phyloP scores from a whole-genome alignment of 2,888 invertebrate species.

The Pollenia amentaria region DNA sequence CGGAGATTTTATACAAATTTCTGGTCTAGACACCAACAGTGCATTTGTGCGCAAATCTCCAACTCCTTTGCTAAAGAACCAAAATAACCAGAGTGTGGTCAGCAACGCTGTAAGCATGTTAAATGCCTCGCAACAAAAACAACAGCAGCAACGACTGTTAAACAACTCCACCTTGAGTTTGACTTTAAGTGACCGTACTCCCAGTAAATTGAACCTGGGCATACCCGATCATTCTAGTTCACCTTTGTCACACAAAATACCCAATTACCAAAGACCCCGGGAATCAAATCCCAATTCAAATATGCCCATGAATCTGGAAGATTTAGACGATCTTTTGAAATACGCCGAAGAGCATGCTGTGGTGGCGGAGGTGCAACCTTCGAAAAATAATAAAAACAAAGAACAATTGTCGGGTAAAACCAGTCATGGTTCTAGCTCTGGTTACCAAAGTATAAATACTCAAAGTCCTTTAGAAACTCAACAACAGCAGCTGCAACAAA shows the following conservation, averaged over 20 bases:
- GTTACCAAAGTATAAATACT: slow-evolving; percentile 91
- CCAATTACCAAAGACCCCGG: slow-evolving; percentile 80
- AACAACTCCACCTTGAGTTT: slow-evolving; percentile 85
- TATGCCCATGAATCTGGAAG: slow-evolving; percentile 88
- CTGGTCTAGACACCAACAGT: slow-evolving; percentile 86
- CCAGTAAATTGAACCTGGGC: slow-evolving; percentile 82
- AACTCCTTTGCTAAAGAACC: slow-evolving; percentile 84
- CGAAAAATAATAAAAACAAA: slow-evolving; percentile 77
- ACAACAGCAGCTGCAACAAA: slow-evolving; percentile 68
- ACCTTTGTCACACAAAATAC: slow-evolving; percentile 69
- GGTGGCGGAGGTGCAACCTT: slow-evolving; percentile 78
- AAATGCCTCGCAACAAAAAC: slow-evolving; percentile 69
- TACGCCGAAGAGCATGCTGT: slow-evolving; percentile 90
- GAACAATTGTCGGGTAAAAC: slow-evolving; percentile 87
- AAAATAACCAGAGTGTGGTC: slow-evolving; percentile 76
- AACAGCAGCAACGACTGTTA: slow-evolving; percentile 72
- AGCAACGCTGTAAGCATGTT: slow-evolving; percentile 64
- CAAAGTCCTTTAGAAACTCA: slow-evolving; percentile 87
- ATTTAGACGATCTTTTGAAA: slow-evolving; percentile 89
- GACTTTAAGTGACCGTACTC: slow-evolving; percentile 81
- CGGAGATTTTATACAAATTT: slow-evolving; percentile 87
- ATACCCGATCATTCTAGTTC: slow-evolving; percentile 81
- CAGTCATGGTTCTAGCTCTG: slow-evolving; percentile 92
- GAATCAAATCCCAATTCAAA: slow-evolving; percentile 84
- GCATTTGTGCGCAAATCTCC: slow-evolving; percentile 86